Conservation (phyloP, 2,797 vertebrate species). For the Vireo griseus region DNA sequence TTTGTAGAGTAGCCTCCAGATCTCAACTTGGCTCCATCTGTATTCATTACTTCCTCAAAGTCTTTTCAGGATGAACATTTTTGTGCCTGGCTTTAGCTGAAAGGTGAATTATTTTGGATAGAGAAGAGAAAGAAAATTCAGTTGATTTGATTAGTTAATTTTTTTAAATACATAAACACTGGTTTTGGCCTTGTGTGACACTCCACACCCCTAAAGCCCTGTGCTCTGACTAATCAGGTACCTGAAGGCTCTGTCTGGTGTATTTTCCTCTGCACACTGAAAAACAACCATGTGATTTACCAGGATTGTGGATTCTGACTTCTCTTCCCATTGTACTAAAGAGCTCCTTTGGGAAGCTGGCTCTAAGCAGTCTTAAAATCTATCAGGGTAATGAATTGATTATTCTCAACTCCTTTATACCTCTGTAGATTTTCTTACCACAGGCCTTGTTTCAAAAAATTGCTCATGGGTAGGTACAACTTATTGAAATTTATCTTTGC, state of each 20-base stretch:
- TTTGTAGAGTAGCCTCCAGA: neutral
- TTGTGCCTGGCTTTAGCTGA: neutral
- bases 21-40: neutral
- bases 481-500: neutral
- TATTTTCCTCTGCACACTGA: neutral
- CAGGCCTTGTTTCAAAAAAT: neutral
- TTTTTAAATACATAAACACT: neutral
- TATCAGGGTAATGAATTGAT: neutral
- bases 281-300: neutral
- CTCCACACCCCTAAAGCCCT: neutral
- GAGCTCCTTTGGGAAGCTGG: neutral
- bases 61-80: neutral
- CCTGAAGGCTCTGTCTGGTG: fast-evolving
- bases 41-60: neutral
- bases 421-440: neutral
- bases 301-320: neutral
- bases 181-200: neutral
- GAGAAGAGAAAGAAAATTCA: neutral
- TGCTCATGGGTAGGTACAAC: neutral
- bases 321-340: neutral
- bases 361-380: neutral
- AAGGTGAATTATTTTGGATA: neutral
- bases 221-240: neutral
- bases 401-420: neutral
- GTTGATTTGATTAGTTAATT: neutral